Evolutionary conservation across 2,888 invertebrate species (phyloP).

Genomic region (Synergus gifuensis): DNA sequence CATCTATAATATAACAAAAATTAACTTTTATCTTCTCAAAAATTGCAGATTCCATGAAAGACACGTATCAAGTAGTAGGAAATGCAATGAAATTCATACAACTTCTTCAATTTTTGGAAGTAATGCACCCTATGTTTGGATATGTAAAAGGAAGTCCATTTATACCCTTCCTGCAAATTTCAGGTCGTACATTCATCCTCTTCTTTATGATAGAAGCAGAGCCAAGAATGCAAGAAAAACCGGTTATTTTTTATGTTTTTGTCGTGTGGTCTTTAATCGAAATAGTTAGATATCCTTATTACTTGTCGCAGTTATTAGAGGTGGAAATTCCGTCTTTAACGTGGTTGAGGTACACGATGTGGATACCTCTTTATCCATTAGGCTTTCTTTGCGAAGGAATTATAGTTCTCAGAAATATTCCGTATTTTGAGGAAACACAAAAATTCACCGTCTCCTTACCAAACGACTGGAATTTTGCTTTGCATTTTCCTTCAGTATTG

Average conservation of each 20-base stretch:
- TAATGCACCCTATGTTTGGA: conserved; percentile 93
- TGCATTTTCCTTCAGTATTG: conserved; percentile 90
- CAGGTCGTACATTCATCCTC: conserved; percentile 88
- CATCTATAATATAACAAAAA: not conserved
- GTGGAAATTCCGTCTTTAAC: conserved; percentile 87
- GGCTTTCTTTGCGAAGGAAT: conserved; percentile 93
- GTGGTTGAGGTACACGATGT: conserved; percentile 95
- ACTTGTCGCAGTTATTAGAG: conserved; percentile 89
- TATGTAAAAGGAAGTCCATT: conserved; percentile 89
- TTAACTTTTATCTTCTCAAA: not conserved
- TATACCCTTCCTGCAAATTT: conserved; percentile 88
- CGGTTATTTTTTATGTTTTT: conserved; percentile 93
- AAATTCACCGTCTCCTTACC: conserved; percentile 88
- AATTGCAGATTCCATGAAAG: conserved; percentile 81
- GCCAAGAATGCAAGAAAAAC: conserved; percentile 91
- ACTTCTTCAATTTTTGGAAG: conserved; percentile 90
- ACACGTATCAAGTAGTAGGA: conserved; percentile 87
- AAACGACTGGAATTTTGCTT: conserved; percentile 91
- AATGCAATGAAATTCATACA: conserved; percentile 90
- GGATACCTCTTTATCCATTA: conserved; percentile 95
- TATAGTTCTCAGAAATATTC: conserved; percentile 89
- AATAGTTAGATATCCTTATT: conserved; percentile 95
- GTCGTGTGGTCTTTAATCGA: conserved; percentile 90
- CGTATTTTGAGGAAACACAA: conserved; percentile 92
- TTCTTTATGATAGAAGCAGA: conserved; percentile 92